Evolutionary conservation across 1,140 invertebrate species (phyloP), one percentile per base, ranked within the genome.

Genomic region (Dryas iulia): DNA sequence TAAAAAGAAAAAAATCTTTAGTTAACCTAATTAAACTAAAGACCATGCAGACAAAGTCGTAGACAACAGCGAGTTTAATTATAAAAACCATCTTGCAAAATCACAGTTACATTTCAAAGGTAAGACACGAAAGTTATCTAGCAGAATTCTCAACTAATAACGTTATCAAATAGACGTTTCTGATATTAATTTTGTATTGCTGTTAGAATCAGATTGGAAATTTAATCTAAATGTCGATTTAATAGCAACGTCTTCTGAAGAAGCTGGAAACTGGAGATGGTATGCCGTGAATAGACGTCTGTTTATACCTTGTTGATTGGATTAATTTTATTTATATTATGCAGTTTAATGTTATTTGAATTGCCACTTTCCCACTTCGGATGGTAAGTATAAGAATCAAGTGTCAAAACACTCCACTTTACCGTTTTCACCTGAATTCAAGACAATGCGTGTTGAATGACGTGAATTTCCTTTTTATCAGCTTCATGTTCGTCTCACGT

Each of bases 181-280:
- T 18, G 54, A 65, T 33, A 56, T 23, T 54, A 65, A 26, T 65
- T 57, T 21, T 26, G 54, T 39, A 30, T 65, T 31, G 54, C 54
- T 35, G 52, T 35, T 33, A 54, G 62, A 39, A 57, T 65, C 35
- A 23, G 61, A 72, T 69, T 69, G 71, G 66, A 72, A 69, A 69
- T 72, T 72, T 69, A 72, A 69, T 72, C 60, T 61, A 69, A 71
- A 69, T 33, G 62, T 60, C 61, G 68, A 72, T 72, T 72, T 69
- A 65, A 72, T 69, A 53, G 56, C 61, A 14, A 18, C 30, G 60
- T 62, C 71, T 65, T 47, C 68, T 65, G 66, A 65, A 56, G 56
- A 60, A 61, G 52, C 53, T 18, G 47, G 28, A 53, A 56, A 11
- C 39, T 21, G 39, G 21, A 21, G 18, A 1, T 7, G 14, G 39